These are phyloP conservation scores for Philypnodon macrostomus DNA, from an alignment of 2,797 vertebrate species.

Conservation along the genomic window DNA sequence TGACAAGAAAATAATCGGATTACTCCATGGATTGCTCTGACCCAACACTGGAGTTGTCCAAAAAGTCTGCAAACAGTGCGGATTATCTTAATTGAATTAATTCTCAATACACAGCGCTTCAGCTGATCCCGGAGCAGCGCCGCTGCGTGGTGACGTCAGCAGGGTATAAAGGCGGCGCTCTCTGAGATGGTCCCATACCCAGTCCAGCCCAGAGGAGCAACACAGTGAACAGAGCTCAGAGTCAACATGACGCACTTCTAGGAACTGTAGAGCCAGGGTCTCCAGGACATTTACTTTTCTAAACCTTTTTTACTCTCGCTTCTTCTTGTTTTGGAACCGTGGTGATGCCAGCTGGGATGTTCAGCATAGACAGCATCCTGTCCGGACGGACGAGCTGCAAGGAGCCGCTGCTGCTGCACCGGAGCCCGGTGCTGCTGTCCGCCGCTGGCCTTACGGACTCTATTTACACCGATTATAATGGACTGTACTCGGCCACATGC, in stretches of 20 bases:
- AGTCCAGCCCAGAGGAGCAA: constrained; percentile 14
- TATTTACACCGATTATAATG: constrained; percentile 87
- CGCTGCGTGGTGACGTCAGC: constrained; percentile 88
- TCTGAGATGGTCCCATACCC: constrained; percentile 68
- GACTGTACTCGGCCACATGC: constrained; percentile 84
- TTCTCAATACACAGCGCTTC: constrained; percentile 86
- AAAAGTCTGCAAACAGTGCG: constrained; percentile 76
- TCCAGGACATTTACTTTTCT: constrained; percentile 18
- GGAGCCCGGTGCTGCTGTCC: constrained; percentile 86
- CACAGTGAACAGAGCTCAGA: constrained; percentile 23
- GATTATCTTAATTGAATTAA: constrained; percentile 94
- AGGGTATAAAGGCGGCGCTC: constrained; percentile 86
- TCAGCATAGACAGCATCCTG: constrained; percentile 97
- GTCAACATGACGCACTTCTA: constrained; percentile 63
- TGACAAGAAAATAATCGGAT: constrained; percentile 84
- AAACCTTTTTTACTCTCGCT: constrained; percentile 1
- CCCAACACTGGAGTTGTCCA: constrained; percentile 37
- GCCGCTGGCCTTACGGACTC: constrained; percentile 83
- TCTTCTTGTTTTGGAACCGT: not conserved
- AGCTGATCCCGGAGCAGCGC: constrained; percentile 64
- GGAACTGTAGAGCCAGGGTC: constrained; percentile 19
- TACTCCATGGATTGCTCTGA: constrained; percentile 75
- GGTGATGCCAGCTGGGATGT: constrained; percentile 96
- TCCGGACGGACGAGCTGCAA: constrained; percentile 93
- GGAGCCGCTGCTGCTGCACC: constrained; percentile 86